Evolutionary conservation across 2,888 invertebrate genomes (phyloP).

Genomic region (Perizoma flavofasciatum): DNA sequence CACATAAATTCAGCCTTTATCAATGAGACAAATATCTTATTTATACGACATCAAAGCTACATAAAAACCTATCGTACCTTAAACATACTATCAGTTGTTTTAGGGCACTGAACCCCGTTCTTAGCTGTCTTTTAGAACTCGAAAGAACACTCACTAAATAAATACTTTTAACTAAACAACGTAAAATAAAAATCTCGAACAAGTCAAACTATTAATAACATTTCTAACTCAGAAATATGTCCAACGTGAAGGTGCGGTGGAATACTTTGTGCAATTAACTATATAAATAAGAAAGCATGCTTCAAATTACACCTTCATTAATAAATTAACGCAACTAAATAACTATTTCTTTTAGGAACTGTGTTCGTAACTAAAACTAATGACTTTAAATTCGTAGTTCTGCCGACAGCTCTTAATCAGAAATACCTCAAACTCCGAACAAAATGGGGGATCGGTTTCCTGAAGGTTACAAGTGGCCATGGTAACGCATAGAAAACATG

Average conservation of each 20-base stretch:
- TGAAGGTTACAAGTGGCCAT: conserved; percentile 8
- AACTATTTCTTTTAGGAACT: conserved; percentile 63
- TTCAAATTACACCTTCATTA: conserved; percentile 49
- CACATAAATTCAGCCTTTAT: conserved; percentile 32
- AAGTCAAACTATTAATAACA: conserved; percentile 34
- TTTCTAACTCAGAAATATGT: conserved; percentile 24
- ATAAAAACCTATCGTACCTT: conserved; percentile 23
- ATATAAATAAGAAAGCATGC: conserved; percentile 45
- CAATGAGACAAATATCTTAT: conserved; percentile 29
- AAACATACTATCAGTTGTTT: conserved; percentile 24
- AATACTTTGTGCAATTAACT: conserved; percentile 37
- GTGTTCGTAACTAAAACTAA: conserved; percentile 59
- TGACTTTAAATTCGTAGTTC: conserved; percentile 64
- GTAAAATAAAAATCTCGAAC: conserved; percentile 36
- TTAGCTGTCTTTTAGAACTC: conserved; percentile 28
- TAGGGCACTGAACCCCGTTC: conserved; percentile 28
- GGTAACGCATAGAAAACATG: too few relatives aligned
- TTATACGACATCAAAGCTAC: conserved; percentile 26
- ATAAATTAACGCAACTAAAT: conserved; percentile 39
- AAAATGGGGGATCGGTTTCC: conserved; percentile 9
- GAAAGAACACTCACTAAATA: conserved; percentile 29
- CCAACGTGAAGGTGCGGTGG: conserved; percentile 33
- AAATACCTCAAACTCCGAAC: conserved; percentile 2
- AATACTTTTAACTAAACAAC: conserved; percentile 37
- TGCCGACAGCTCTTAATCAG: conserved; percentile 12